Base-by-base conservation (phyloP, 2,888 invertebrate genomes). In the Rhagonycha fulva region DNA sequence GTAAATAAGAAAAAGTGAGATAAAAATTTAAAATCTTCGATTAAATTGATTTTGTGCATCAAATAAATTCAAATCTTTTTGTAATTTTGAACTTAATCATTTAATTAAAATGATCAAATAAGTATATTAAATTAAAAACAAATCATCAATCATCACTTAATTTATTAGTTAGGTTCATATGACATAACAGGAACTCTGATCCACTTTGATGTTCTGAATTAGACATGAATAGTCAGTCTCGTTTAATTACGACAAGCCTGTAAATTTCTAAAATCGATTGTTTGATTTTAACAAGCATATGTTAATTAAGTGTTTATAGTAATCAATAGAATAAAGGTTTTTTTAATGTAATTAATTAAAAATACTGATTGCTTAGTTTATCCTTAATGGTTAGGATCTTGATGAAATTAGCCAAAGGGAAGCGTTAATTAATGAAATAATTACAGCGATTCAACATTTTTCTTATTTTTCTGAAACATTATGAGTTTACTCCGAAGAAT, bases 201-300 rank as follows among this genome's bases (percentile, higher is more conserved):
- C 47, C 47, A 47, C 47, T 47, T 66, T 66, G 26, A 66, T 66
- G 63, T 24, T 66, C 63, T 66, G 63, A 66, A 66, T 66, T 66
- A 66, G 63, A 19, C 63, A 66, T 26, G 26, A 66, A 66, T 23
- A 24, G 63, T 47, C 47, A 47, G 63, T 24, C 63, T 66, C 63
- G 26, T 66, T 26, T 66, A 26, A 66, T 66, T 66, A 66, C 63
- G 63, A 66, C 63, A 66, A 66, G 63, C 63, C 63, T 66, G 23
- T 26, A 66, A 66, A 66, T 14, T 66, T 66, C 63, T 66, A 66
- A 66, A 66, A 66, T 26, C 63, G 63, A 66, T 66, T 66, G 62
- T 23, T 62, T 47, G 47, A 47, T 47, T 47, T 47, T 47, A 47
- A 47, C 47, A 47, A n/a, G n/a, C 47, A 47, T n/a, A 47, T 47